Conservation (phyloP, 2,888 invertebrate species). For the Napeogenes sylphis region DNA sequence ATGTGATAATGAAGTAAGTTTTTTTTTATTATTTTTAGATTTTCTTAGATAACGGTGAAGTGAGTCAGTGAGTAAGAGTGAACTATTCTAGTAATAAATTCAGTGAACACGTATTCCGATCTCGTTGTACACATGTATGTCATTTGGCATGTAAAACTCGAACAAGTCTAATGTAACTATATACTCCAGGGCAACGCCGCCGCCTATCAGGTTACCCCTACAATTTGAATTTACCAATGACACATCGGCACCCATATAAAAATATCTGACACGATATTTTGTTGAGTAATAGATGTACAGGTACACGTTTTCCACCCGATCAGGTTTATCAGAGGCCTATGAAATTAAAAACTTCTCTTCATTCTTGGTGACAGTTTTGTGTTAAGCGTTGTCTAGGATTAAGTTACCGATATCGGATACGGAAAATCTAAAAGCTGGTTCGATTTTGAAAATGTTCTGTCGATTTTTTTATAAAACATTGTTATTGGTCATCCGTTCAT, state of each 20-base stretch:
- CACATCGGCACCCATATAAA: conserved; percentile 62
- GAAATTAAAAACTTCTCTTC: conserved; percentile 56
- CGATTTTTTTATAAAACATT: neutral
- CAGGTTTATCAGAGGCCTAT: conserved; percentile 54
- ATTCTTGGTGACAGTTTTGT: conserved; percentile 62
- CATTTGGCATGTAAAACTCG: conserved; percentile 34
- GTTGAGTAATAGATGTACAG: conserved; percentile 62
- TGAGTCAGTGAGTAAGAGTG: neutral
- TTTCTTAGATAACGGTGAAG: neutral
- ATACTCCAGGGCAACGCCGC: conserved; percentile 53
- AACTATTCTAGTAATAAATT: conserved; percentile 1
- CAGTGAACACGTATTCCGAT: conserved; percentile 5
- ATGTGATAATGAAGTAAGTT: neutral
- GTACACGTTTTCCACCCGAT: conserved; percentile 58
- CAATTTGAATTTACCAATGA: conserved; percentile 66
- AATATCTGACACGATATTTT: conserved; percentile 65
- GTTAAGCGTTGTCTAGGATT: conserved; percentile 43
- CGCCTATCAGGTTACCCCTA: conserved; percentile 59
- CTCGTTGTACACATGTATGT: conserved; percentile 20
- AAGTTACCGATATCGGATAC: conserved; percentile 34
- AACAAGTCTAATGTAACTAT: conserved; percentile 44
- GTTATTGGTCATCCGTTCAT: neutral
- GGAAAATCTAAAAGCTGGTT: conserved; percentile 7
- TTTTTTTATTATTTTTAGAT: neutral
- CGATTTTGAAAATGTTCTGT: conserved; percentile 1